These are phyloP conservation scores for Lethrus apterus DNA, from an alignment of 1,140 invertebrate genomes.

Conservation along the genomic window DNA sequence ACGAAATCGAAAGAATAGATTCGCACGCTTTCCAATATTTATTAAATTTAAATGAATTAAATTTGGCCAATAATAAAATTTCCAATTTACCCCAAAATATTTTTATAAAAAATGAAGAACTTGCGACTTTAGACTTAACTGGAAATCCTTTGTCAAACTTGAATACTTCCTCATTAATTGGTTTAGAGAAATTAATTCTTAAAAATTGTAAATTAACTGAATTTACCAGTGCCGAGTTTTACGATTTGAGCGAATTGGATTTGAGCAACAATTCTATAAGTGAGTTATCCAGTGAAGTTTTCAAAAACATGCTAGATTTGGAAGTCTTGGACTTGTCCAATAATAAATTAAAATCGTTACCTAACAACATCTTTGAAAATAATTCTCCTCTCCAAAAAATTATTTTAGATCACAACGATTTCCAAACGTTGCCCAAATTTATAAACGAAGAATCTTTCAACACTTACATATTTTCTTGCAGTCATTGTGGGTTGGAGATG, in stretches of 20 bases:
- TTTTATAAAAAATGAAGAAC: slow-evolving; percentile 27
- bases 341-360: slow-evolving; percentile 29
- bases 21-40: slow-evolving; percentile 28
- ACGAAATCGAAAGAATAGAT: slow-evolving; percentile 29
- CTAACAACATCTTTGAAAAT: slow-evolving; percentile 26
- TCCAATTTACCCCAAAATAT: slow-evolving; percentile 23
- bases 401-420: slow-evolving; percentile 31
- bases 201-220: slow-evolving; percentile 27
- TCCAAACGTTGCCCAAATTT: slow-evolving; percentile 32
- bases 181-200: slow-evolving; percentile 31
- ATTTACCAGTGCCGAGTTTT: slow-evolving; percentile 28
- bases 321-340: slow-evolving; percentile 31
- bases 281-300: slow-evolving; percentile 22
- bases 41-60: slow-evolving; percentile 27
- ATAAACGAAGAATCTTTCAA: slow-evolving; percentile 21
- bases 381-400: slow-evolving; percentile 29
- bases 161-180: slow-evolving; percentile 20
- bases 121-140: slow-evolving; percentile 29
- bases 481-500: slow-evolving; percentile 27
- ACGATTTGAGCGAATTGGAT: slow-evolving; percentile 27
- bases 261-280: slow-evolving; percentile 33
- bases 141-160: slow-evolving; percentile 32
- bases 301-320: slow-evolving; percentile 27
- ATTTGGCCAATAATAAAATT: slow-evolving; percentile 35
- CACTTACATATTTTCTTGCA: slow-evolving; percentile 33